Conservation (phyloP, 2,888 invertebrate genomes). For the Sepiola atlantica region DNA sequence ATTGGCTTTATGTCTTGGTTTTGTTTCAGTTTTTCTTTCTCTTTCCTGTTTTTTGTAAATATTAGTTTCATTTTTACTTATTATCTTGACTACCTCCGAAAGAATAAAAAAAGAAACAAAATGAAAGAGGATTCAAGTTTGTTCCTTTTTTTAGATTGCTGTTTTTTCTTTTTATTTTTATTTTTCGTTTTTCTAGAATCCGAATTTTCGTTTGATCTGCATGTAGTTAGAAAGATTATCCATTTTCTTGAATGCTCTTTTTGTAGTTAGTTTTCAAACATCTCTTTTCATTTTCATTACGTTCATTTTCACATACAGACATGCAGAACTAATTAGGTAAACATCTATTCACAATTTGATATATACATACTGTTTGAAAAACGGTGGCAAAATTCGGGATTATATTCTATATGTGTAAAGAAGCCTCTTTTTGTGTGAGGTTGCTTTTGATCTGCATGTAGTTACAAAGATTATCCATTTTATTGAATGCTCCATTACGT, state of each 20-base stretch:
- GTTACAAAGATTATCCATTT: neutral
- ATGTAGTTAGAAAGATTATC: neutral
- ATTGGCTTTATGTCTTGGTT: neutral
- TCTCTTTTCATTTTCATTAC: neutral
- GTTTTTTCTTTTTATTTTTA: neutral
- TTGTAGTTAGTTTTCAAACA: neutral
- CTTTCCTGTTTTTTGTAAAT: neutral
- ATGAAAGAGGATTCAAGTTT: neutral
- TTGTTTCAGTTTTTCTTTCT: neutral
- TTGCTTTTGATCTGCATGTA: neutral
- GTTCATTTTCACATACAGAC: neutral
- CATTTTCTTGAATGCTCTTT: neutral
- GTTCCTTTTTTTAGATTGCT: neutral
- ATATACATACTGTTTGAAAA: neutral
- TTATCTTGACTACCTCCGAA: neutral
- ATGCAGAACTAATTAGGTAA: neutral
- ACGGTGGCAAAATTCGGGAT: no score
- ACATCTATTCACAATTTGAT: neutral
- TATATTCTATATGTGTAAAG: no score
- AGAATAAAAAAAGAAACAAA: neutral
- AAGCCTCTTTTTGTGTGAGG: no score
- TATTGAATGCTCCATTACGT: neutral
- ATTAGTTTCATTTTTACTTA: neutral
- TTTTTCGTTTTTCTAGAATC: neutral
- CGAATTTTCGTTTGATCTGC: neutral